Evolutionary conservation across 2,797 vertebrate genomes (phyloP), one percentile per base, ranked within the genome.

Genomic region (Oreochromis mossambicus): DNA sequence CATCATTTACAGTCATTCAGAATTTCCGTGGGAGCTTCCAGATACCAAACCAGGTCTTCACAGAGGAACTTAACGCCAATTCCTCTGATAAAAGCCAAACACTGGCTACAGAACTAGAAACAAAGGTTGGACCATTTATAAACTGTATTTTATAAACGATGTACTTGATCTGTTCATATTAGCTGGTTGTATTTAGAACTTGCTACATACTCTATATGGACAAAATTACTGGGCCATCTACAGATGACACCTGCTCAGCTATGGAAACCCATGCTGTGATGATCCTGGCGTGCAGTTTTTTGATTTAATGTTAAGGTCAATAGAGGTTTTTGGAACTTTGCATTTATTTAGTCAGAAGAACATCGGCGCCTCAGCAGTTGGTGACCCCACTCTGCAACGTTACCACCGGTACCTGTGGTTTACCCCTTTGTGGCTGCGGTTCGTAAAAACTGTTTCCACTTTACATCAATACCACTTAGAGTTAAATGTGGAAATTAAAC

Each of bases 1-100:
- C 90, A 0, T 77, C 78, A 10, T 97, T 96, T 70, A 75, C 41
- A 8, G 70, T 92, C n/a, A 77, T 87, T 21, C 93, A 54, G 1
- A 34, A 58, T 79, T 96, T 95, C 78, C 92, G 86, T 3, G 96
- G 96, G 8, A 95, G 89, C 66, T 94, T 96, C 83, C 48, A 51
- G 19, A 76, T 96, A 51, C 83, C 88, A 36, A 93, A 93, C 15
- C 50, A 66, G 83, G 50, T 55, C 56, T 92, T 90, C 79, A 88
- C 77, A 32, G 77, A 81, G 29, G 87, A 93, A 5, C 87, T 90
- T 2, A 7, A 32, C 77, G 61, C 12, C 26, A 1, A n/a, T 8
- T 75, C 75, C 1, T 91, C 92, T 81, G 79, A 24, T 21, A 19
- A 83, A 83, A 92, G 89, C 48, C 63, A 66, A 80, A 7, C 13